Conservation (phyloP, 2,113 vertebrate genomes). For the Lycocorax pyrrhopterus region DNA sequence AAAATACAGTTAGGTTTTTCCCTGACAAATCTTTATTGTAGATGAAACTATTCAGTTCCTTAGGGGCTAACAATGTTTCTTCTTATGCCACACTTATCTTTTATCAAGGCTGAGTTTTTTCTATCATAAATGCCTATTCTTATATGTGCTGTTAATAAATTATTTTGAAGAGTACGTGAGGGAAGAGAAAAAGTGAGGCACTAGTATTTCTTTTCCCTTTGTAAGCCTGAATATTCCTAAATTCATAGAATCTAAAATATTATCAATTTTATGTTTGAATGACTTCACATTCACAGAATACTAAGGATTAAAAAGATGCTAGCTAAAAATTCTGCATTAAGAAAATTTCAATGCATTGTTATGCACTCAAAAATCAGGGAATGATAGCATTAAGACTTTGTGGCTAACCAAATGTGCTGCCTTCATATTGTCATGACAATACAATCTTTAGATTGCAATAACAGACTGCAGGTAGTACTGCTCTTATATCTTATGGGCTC, state of each 20-base stretch:
- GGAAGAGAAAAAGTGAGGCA: not conserved
- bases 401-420: not conserved
- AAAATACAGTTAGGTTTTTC: not conserved
- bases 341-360: not conserved
- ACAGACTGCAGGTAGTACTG: not conserved
- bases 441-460: not conserved
- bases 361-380: not conserved
- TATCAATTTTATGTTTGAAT: not conserved
- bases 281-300: not conserved
- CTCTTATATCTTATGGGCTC: not conserved
- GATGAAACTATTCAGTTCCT: not conserved
- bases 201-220: not conserved
- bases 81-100: not conserved
- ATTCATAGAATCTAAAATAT: not conserved
- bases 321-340: not conserved
- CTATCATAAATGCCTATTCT: not conserved
- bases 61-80: not conserved
- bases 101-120: accelerated
- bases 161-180: not conserved
- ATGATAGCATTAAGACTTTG: not conserved
- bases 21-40: not conserved
- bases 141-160: not conserved
- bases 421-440: not conserved
- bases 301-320: not conserved
- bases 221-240: not conserved